Conservation (phyloP, 2,113 vertebrate genomes). For the Dissostichus mawsoni region DNA sequence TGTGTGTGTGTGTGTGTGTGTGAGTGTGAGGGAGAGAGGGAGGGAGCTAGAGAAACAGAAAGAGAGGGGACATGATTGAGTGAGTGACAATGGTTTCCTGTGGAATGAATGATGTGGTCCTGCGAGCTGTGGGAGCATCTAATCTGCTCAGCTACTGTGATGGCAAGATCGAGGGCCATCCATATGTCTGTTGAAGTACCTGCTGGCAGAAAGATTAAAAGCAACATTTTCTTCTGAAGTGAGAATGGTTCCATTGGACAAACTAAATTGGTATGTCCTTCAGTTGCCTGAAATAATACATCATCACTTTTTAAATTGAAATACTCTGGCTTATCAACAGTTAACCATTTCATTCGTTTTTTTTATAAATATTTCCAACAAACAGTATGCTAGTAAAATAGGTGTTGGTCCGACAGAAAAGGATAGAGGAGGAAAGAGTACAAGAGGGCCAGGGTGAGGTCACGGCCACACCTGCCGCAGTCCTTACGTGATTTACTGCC, state of each 20-base stretch:
- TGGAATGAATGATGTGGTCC: conserved; percentile 65
- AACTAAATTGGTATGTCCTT: conserved; percentile 32
- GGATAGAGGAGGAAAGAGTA: conserved; percentile 26
- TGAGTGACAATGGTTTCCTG: conserved; percentile 64
- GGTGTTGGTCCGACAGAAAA: conserved; percentile 26
- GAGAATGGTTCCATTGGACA: not conserved
- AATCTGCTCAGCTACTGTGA: conserved; percentile 67
- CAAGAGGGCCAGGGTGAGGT: conserved; percentile 68
- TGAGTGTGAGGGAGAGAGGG: conserved; percentile 28
- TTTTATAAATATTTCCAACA: not conserved
- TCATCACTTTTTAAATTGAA: not conserved
- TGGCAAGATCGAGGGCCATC: conserved; percentile 53
- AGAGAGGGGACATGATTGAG: conserved; percentile 46
- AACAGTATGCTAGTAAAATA: conserved; percentile 24
- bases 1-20: not conserved
- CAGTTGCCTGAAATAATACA: conserved; percentile 1
- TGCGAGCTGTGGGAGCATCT: conserved; percentile 58
- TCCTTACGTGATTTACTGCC: conserved; percentile 87
- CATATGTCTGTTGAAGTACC: conserved; percentile 54
- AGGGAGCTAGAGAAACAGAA: conserved; percentile 22
- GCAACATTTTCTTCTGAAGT: conserved; percentile 1
- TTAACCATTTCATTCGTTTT: not conserved
- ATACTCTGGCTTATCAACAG: not conserved
- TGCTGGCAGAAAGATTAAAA: conserved; percentile 56
- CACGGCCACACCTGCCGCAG: conserved; percentile 83